These are phyloP conservation scores for Fukomys damarensis DNA, from an alignment of 2,113 vertebrate species.

Conservation along the genomic window DNA sequence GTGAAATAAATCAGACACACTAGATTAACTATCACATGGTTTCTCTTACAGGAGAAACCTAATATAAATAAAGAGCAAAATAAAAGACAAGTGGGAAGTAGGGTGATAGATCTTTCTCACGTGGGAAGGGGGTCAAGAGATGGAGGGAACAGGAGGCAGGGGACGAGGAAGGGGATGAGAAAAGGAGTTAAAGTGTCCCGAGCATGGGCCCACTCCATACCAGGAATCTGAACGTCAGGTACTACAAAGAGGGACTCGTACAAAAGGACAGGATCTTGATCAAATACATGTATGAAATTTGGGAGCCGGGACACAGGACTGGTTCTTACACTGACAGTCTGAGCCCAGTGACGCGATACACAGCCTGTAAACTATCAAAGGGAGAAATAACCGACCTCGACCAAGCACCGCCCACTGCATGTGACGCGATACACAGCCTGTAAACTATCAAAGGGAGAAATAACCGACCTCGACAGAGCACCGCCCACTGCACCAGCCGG, in stretches of 20 bases:
- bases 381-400: not conserved
- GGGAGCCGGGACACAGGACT: not conserved
- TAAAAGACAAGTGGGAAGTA: not conserved
- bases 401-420: not conserved
- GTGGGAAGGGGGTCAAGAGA: not conserved
- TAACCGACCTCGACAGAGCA: accelerated
- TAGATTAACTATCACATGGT: too few species aligned
- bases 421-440: not conserved
- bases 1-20: not conserved
- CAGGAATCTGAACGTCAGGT: not conserved
- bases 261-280: not conserved
- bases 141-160: not conserved
- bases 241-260: not conserved
- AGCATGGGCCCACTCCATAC: not conserved
- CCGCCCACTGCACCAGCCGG: not conserved
- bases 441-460: not conserved
- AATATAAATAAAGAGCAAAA: not conserved
- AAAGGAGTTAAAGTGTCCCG: accelerated
- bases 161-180: not conserved
- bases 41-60: not conserved
- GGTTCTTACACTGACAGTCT: not conserved
- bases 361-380: not conserved
- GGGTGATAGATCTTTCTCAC: not conserved
- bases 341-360: not conserved
- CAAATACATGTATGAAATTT: not conserved